Base-by-base conservation (phyloP, 1,140 invertebrate genomes). In the Oreohelix idahoensis region DNA sequence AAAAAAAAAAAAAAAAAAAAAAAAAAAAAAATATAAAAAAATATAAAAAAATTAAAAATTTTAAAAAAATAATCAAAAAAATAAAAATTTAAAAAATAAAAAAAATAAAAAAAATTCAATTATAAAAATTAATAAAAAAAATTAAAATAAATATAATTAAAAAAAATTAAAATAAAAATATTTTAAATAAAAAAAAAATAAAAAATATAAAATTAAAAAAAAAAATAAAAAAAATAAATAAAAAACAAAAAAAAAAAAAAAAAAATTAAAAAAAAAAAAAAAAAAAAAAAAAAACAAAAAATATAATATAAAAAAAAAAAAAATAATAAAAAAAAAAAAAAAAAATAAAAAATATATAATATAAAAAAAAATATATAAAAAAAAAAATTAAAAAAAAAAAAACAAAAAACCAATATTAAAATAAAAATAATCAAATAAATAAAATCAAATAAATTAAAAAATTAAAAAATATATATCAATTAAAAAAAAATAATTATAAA, bases 11-110 rank as follows among this genome's bases (percentile, higher is more conserved):
- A 35, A 15, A 32, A 71, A 39, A 71, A 36, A 39, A 71, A 35
- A 23, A 71, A 35, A 39, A 71, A 71, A 39, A 71, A 71, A 39
- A 71, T 35, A 39, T 35, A 32, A 39, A 35, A 71, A 71, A 71
- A 39, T 13, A 15, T 13, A 15, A 58, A 15, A 15, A 58, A 58
- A 58, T 5, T 13, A 58, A 58, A 58, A 58, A 23, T 13, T 5
- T 13, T 13, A 58, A 15, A 58, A 58, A 15, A 58, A 15, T 13
- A 58, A 58, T 13, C 8, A 58, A 15, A 58, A 15, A 58, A 15
- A 58, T 23, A n/a, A 58, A 5, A 58, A 15, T 58, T 23, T 23
- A 58, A 58, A 23, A 58, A 58, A 58, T 4, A 23, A n/a, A 15
- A 58, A n/a, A 58, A 58, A 58, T 13, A 58, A 58, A 23, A 58